Base-by-base conservation (phyloP, 2,888 invertebrate species). In the Pseudoips prasinana region DNA sequence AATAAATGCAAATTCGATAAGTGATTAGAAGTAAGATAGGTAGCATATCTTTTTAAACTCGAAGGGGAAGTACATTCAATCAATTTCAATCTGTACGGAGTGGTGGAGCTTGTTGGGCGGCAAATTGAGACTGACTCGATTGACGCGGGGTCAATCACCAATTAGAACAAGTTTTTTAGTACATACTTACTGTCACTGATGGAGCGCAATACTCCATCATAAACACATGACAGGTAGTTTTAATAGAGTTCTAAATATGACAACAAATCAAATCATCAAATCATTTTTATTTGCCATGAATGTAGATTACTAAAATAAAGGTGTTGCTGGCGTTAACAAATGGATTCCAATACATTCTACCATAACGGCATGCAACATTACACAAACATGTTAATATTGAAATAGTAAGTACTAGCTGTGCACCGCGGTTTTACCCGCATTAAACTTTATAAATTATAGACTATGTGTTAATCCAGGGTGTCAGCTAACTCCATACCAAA, bases 101-200 rank as follows among this genome's bases (percentile, higher is more conserved):
- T 54, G 58, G 50, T 51, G 51, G 55, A 57, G 60, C 59, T 58
- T 64, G 66, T 67, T 65, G 49, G 43, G 38, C 43, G 39, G 44
- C 64, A 67, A 76, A 77, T 77, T 73, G 74, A 69, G 73, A 72
- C 63, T 70, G 73, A 75, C 69, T 68, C 52, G 60, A 52, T 50
- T 46, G 48, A 50, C 49, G 55, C 51, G 56, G 66, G 76, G 75
- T 78, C 80, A 80, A 76, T 64, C 67, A 60, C 53, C 79, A 77
- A 79, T 77, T 77, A 75, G 50, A 41, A 36, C 52, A 37, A 34
- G 54, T 56, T 59, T 64, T 64, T 53, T 62, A 59, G 61, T 45
- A 41, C 45, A 38, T 38, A 32, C 37, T 46, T 38, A 32, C 37
- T 46, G 55, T 58, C 43, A 39, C 43, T 39, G 49, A 14, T 14